phyloP scores from a whole-genome alignment of 2,888 invertebrate species.

The Ochropleura leucogaster region DNA sequence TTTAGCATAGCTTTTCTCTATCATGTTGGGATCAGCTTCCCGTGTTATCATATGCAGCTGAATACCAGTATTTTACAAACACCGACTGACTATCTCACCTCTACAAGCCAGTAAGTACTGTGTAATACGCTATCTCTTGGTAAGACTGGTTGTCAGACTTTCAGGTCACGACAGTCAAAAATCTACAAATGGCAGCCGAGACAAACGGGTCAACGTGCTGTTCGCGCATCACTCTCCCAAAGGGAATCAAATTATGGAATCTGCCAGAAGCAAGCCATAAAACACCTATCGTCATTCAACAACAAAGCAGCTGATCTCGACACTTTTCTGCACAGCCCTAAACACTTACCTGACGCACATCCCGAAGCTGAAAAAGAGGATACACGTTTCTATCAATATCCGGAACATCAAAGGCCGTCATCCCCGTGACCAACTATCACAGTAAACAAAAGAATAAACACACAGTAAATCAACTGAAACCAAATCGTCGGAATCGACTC shows the following conservation, averaged over 20 bases:
- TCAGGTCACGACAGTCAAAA: too few species aligned
- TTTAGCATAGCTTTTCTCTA: too few species aligned
- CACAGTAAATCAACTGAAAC: neutral
- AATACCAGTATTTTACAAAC: too few species aligned
- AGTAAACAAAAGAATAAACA: neutral
- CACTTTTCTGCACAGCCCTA: neutral
- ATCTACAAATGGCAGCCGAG: too few species aligned
- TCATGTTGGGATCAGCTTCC: too few species aligned
- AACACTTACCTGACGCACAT: neutral
- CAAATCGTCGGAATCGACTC: neutral
- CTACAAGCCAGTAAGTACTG: too few species aligned
- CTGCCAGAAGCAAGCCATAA: neutral
- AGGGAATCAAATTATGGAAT: too few species aligned
- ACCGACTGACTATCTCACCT: too few species aligned
- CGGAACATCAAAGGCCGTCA: constrained; percentile 39
- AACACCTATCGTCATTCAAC: neutral
- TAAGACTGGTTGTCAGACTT: too few species aligned
- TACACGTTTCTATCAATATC: constrained; percentile 35
- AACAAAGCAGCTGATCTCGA: constrained; percentile 23
- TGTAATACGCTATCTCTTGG: too few species aligned
- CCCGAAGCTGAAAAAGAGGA: constrained; percentile 2
- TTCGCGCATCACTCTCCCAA: neutral
- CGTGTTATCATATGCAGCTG: too few species aligned
- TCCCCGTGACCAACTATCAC: constrained; percentile 14
- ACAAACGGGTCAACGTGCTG: too few species aligned